phyloP scores from a whole-genome alignment of 92 coral and sea anemone species.

The Palythoa grandiflora region DNA sequence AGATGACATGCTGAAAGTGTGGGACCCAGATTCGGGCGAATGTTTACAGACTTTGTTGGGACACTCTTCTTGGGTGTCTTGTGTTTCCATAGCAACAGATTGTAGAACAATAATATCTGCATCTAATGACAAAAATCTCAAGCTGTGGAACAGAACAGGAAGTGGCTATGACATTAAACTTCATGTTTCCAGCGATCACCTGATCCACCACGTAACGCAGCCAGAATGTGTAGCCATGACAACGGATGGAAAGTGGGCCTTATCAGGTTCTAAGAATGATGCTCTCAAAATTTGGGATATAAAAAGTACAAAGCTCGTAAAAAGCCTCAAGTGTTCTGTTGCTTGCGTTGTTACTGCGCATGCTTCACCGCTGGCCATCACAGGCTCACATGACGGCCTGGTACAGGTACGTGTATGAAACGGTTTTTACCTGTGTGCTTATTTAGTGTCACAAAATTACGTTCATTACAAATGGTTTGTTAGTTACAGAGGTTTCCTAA shows the following conservation, averaged over 20 bases:
- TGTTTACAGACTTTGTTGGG: slow-evolving; percentile 85
- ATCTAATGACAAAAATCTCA: slow-evolving; percentile 86
- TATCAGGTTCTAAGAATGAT: slow-evolving; percentile 81
- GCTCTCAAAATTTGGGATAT: slow-evolving; percentile 78
- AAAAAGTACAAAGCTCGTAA: slow-evolving; percentile 40
- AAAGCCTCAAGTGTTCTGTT: slow-evolving; percentile 56
- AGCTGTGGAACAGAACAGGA: slow-evolving; percentile 80
- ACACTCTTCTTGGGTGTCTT: slow-evolving; percentile 90
- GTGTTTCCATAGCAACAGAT: slow-evolving; percentile 78
- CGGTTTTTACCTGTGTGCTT: too few species aligned
- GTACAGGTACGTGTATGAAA: slow-evolving; percentile 35
- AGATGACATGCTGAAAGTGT: slow-evolving; percentile 87
- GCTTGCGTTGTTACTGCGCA: slow-evolving; percentile 66
- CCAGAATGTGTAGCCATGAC: slow-evolving; percentile 87
- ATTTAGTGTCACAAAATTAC: background rate
- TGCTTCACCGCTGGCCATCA: slow-evolving; percentile 59
- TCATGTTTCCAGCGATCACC: slow-evolving; percentile 72
- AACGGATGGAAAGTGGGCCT: slow-evolving; percentile 79
- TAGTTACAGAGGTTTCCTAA: background rate
- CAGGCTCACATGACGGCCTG: slow-evolving; percentile 86
- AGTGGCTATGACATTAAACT: slow-evolving; percentile 60
- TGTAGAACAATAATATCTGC: slow-evolving; percentile 82
- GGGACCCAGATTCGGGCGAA: slow-evolving; percentile 75
- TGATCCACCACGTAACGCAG: slow-evolving; percentile 77
- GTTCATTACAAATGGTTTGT: too few species aligned